A percentile compares a stretch with the other conserved stretches of the same genome.
phyloP scores from a whole-genome alignment of 2,888 invertebrate genomes.

The Euproctis similis region DNA sequence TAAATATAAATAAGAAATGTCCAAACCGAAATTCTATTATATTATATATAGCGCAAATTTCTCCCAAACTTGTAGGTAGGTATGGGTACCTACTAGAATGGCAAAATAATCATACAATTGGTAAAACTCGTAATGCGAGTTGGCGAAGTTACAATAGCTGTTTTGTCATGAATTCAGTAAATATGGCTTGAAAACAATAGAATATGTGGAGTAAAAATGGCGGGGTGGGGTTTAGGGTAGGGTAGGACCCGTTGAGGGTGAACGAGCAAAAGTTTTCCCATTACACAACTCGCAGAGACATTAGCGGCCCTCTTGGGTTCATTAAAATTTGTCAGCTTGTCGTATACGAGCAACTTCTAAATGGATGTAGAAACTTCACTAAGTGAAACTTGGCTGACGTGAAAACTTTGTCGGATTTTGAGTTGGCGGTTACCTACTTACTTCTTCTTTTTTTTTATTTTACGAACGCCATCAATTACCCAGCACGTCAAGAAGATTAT shows the following conservation, averaged over 20 bases:
- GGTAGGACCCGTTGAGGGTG: slow-evolving; percentile 25
- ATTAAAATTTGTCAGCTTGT: slow-evolving; percentile 75
- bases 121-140: slow-evolving; percentile 34
- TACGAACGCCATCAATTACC: slow-evolving; percentile 73
- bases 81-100: too few species aligned
- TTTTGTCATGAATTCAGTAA: slow-evolving; percentile 36
- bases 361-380: slow-evolving; percentile 73
- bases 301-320: slow-evolving; percentile 72
- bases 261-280: slow-evolving; percentile 63
- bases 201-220: slow-evolving; percentile 42
- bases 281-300: slow-evolving; percentile 67
- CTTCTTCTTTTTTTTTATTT: too few species aligned
- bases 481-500: slow-evolving; percentile 74
- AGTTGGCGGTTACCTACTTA: too few species aligned
- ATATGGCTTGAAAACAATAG: slow-evolving; percentile 51
- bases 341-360: slow-evolving; percentile 68
- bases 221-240: slow-evolving; percentile 16
- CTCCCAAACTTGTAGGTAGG: too few species aligned
- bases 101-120: slow-evolving; percentile 37
- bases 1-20: too few species aligned
- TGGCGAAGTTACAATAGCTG: slow-evolving; percentile 30
- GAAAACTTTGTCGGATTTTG: slow-evolving; percentile 66
- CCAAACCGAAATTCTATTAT: too few species aligned
- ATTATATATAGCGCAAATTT: too few species aligned
- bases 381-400: slow-evolving; percentile 74